Base-by-base conservation (phyloP, 2,888 invertebrate species). In the Rhamnusium bicolor region DNA sequence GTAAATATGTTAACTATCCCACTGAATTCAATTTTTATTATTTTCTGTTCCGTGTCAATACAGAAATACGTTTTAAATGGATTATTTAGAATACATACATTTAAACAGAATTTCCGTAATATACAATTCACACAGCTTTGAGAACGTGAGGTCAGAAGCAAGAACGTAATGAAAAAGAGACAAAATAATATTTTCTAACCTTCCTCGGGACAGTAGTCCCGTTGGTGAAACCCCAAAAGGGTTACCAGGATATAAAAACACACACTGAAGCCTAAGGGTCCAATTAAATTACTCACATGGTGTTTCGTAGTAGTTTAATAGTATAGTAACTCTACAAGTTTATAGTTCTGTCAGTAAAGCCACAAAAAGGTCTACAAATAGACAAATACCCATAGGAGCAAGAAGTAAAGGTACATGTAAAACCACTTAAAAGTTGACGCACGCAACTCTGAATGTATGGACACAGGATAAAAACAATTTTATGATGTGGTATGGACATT, bases 171-270 rank as follows among this genome's bases (percentile, higher is more conserved):
- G 27, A n/a, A 27, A 56, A 12, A 24, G 14, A 56, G 27, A n/a
- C 12, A 16, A 56, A 56, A 12, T 6, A 56, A 24, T 27, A 40
- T n/a, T 27, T 24, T 56, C 12, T 27, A 54, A 14, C 54, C 7
- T 14, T 24, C 24, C 24, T 27, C 54, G 54, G n/a, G 16, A 14
- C 27, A 12, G 14, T 14, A 12, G 54, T 56, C 27, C 53, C 24
- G 54, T 6, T n/a, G 27, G 40, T 27, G 1, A 56, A 56, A 24
- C 16, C 54, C 24, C 24, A 56, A 27, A 27, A 56, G 27, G n/a
- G 27, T 56, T 27, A 56, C 2, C 54, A 56, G 54, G 24, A 27
- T 56, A 56, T 24, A 56, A 56, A 24, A 24, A 24, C 21, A n/a
- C 6, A 24, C 53, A 12, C 12, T 21, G 24, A 27, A 24, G 2